phyloP scores from a whole-genome alignment of 1,140 invertebrate species.

The Ladona fulva region DNA sequence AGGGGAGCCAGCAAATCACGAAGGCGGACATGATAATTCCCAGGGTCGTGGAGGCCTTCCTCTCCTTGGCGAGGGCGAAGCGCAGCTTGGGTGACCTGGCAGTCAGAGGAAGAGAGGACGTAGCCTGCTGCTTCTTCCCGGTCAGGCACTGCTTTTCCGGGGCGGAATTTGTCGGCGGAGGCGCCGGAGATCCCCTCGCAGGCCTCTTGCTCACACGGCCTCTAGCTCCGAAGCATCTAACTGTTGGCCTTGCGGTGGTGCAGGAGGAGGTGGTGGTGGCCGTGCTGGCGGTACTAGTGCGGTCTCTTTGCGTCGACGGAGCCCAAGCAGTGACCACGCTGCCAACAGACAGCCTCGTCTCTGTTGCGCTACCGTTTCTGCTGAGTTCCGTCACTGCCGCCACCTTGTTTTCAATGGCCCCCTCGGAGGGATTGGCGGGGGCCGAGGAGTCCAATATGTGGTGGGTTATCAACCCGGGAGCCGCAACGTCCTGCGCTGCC shows the following conservation, averaged over 20 bases:
- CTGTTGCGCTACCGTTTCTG: conserved; percentile 26
- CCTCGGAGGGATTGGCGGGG: conserved; percentile 33
- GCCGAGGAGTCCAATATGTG: conserved; percentile 13
- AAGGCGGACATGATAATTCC: conserved; percentile 98
- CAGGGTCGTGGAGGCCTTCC: conserved; percentile 90
- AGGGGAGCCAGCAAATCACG: conserved; percentile 93
- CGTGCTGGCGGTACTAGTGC: conserved; percentile 9
- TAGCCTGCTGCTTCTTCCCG: conserved; percentile 30
- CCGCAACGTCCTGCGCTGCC: background rate
- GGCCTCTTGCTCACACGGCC: background rate
- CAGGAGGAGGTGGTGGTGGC: background rate
- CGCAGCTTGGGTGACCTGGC: conserved; percentile 38
- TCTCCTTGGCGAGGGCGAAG: conserved; percentile 76
- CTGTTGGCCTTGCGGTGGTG: background rate
- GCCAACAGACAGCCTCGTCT: background rate
- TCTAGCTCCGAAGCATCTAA: background rate
- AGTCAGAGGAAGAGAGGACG: conserved; percentile 33
- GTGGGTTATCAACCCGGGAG: background rate
- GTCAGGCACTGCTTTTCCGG: conserved; percentile 13
- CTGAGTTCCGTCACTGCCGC: conserved; percentile 17
- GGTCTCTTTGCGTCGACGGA: background rate
- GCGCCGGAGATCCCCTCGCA: background rate
- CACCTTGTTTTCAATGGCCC: conserved; percentile 41
- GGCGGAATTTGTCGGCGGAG: background rate
- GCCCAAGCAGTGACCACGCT: background rate